Percentiles rank a stretch among this genome's conserved stretches.
These are phyloP conservation scores for Choloepus hoffmanni DNA, from an alignment of 2,113 vertebrate species.

Conservation along the genomic window DNA sequence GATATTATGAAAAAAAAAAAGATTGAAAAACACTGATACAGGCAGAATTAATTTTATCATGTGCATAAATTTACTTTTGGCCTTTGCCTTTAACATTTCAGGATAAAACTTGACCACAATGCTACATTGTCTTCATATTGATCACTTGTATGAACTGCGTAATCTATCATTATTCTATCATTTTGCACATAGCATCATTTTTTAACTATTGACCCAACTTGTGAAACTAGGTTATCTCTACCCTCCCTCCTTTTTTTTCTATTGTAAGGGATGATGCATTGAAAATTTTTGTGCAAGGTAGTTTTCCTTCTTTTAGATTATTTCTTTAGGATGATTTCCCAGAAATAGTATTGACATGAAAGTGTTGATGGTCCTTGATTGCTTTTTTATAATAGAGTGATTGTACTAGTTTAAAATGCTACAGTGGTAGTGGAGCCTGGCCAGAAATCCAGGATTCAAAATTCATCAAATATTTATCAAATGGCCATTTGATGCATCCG, in stretches of 20 bases:
- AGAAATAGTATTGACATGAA: not conserved
- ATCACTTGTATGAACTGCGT: not conserved
- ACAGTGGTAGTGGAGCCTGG: not conserved
- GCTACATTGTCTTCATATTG: not conserved
- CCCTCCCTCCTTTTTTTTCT: no score
- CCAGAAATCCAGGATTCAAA: not conserved
- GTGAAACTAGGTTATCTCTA: not conserved
- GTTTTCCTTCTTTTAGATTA: not conserved
- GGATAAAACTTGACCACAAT: not conserved
- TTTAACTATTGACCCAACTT: not conserved
- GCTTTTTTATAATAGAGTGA: not conserved
- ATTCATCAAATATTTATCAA: not conserved
- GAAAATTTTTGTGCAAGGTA: not conserved
- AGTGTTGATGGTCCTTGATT: not conserved
- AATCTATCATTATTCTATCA: not conserved
- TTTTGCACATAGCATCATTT: not conserved
- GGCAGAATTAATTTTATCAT: conserved; percentile 18
- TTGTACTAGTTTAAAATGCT: not conserved
- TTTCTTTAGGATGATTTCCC: conserved; percentile 35
- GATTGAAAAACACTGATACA: not conserved
- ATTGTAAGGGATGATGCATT: not conserved
- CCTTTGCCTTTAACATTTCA: not conserved
- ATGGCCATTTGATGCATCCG: not conserved
- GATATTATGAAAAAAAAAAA: not conserved
- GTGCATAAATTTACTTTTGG: not conserved